Base-by-base conservation (phyloP, 37 sponge, comb jelly and placozoan species). In the Petrosia ficiformis region DNA sequence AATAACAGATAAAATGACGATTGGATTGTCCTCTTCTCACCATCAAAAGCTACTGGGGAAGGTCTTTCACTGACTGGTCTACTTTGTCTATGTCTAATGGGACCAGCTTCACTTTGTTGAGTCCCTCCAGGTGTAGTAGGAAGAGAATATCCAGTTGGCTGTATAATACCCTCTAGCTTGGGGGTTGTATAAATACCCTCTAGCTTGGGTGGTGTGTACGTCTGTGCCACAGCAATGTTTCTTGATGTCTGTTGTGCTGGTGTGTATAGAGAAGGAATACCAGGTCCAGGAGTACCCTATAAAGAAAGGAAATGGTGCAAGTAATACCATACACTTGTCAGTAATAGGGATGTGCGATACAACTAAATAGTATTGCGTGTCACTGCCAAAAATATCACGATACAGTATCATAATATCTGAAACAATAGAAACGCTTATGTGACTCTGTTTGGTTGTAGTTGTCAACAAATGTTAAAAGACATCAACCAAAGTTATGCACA, bases 31-130 rank as follows among this genome's bases (percentile, higher is more conserved):
- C n/a, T 1, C 3, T 33, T 10, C 75, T 79, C 48, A 82, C 78
- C 82, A 65, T 77, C 85, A 60, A 77, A 70, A 19, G 78, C 78
- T 25, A 84, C 78, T 32, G 85, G 85, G 2, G 85, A 84, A 38
- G 85, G 85, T 71, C 78, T 64, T 28, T 87, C 78, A 19, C 43
- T 65, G 22, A 73, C 71, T 16, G 66, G 28, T 35, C 60, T 48
- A 35, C 75, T 56, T 35, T 56, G 38, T 19, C 67, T 2, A 30
- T 41, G 71, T 44, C 76, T 69, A 37, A 86, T 75, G 0, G 87
- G 87, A 16, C 80, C 87, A 24, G 42, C 71, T 39, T 80, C 87
- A 28, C 81, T 80, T 21, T 14, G 29, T 39, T 60, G 71, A 22
- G 21, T 36, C 44, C 76, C 68, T 29, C 80, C 86, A 57, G 67